Evolutionary conservation across 2,797 vertebrate genomes (phyloP).

Genomic region (Cuculus canorus): DNA sequence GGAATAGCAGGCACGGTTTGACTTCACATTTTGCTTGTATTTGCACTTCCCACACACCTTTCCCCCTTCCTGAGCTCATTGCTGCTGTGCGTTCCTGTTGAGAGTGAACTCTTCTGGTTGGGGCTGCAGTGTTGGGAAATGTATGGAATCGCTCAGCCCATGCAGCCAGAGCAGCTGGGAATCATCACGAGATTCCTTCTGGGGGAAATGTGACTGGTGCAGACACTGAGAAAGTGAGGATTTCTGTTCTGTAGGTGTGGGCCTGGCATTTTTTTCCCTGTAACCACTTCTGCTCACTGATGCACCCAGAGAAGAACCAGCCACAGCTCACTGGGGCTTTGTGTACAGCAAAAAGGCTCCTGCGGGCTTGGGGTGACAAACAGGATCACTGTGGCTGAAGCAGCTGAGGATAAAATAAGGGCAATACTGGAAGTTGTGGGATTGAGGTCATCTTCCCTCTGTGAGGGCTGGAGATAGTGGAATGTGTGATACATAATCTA

Average conservation of each 20-base stretch:
- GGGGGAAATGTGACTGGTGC: neutral
- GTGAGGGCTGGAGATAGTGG: neutral
- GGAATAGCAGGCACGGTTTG: neutral
- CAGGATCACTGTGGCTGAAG: neutral
- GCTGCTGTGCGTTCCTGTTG: neutral
- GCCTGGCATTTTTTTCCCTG: neutral
- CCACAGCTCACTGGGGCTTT: neutral
- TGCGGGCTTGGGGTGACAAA: neutral
- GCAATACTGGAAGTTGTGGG: neutral
- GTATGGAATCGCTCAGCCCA: neutral
- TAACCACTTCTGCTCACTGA: fast-evolving
- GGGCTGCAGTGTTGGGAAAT: neutral
- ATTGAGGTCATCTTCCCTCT: neutral
- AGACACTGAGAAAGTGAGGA: neutral
- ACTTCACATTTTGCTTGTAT: neutral
- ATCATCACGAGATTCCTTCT: neutral
- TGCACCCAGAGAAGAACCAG: neutral
- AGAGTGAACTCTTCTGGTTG: neutral
- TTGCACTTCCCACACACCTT: neutral
- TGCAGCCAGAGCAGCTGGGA: neutral
- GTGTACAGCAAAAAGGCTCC: neutral
- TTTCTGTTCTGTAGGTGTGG: neutral
- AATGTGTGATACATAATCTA: no score
- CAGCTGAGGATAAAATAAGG: neutral
- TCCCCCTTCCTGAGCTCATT: neutral